Evolutionary conservation across 2,113 vertebrate species (phyloP).

Genomic region (Ptilonorhynchus violaceus): DNA sequence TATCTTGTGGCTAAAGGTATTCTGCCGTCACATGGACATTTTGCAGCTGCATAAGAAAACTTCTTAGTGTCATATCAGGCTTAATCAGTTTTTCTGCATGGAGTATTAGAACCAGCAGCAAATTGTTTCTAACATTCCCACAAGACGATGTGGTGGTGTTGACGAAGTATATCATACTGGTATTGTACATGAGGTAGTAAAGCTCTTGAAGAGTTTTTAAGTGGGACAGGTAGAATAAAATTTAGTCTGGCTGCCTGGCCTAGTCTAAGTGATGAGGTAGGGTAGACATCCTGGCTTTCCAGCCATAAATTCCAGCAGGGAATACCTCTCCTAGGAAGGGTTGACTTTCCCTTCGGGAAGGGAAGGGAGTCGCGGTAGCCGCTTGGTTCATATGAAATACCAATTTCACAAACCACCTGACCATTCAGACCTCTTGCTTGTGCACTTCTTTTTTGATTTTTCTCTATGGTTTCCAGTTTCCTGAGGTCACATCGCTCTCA

Average conservation of each 20-base stretch:
- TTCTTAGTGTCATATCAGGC: neutral
- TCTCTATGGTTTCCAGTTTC: neutral
- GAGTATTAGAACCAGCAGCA: neutral
- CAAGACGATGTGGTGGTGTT: neutral
- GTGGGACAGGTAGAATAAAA: neutral
- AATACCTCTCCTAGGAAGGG: neutral
- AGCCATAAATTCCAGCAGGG: neutral
- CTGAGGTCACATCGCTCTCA: accelerated
- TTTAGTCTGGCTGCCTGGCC: neutral
- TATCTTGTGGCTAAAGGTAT: neutral
- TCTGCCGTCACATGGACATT: neutral
- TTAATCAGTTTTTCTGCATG: neutral
- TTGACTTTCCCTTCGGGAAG: neutral
- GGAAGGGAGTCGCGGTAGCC: neutral
- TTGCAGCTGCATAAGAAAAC: neutral
- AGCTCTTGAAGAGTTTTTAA: neutral
- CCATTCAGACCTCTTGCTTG: neutral
- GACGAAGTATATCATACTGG: neutral
- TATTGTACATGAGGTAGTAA: neutral
- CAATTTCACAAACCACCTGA: neutral
- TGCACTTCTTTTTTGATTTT: neutral
- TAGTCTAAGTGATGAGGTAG: neutral
- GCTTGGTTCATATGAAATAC: accelerated
- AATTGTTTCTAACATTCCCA: neutral
- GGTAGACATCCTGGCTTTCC: neutral